phyloP scores from a whole-genome alignment of 2,113 vertebrate species.

The Elgaria multicarinata region DNA sequence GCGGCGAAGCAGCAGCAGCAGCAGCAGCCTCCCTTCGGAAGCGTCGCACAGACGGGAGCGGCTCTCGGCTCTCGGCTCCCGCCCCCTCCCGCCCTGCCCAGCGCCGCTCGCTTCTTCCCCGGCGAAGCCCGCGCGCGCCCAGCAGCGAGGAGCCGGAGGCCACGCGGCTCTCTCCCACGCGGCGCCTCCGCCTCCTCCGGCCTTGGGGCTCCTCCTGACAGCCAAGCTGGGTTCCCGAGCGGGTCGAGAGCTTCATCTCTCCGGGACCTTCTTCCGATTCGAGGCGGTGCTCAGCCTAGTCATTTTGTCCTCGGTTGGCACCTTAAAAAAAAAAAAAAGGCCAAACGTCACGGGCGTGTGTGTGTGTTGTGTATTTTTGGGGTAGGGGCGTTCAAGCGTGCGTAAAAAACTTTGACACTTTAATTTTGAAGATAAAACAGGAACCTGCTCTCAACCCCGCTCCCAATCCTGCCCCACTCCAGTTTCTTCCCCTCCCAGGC shows the following conservation, averaged over 20 bases:
- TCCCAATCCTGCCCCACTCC: too few relatives aligned
- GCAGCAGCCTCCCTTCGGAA: background rate
- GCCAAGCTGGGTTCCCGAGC: background rate
- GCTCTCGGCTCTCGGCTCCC: conserved; percentile 5
- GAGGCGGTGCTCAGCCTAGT: too few relatives aligned
- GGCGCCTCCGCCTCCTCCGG: background rate
- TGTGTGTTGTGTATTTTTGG: too few relatives aligned
- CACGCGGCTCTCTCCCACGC: background rate
- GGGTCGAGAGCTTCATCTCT: background rate
- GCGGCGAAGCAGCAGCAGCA: background rate
- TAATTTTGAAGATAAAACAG: background rate
- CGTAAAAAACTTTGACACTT: background rate
- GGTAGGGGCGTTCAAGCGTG: background rate
- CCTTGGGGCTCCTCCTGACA: background rate
- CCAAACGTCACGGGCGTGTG: background rate
- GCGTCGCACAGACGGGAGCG: background rate
- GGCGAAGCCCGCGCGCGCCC: too few relatives aligned
- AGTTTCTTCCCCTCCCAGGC: too few relatives aligned
- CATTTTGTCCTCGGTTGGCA: too few relatives aligned
- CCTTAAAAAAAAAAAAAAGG: too few relatives aligned
- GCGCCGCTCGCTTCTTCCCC: background rate
- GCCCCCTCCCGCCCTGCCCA: conserved; percentile 10
- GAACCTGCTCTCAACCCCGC: background rate
- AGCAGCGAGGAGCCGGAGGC: fast-evolving
- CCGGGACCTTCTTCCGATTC: too few relatives aligned